phyloP scores from a whole-genome alignment of 2,888 invertebrate genomes.

The Hetaerina titia region DNA sequence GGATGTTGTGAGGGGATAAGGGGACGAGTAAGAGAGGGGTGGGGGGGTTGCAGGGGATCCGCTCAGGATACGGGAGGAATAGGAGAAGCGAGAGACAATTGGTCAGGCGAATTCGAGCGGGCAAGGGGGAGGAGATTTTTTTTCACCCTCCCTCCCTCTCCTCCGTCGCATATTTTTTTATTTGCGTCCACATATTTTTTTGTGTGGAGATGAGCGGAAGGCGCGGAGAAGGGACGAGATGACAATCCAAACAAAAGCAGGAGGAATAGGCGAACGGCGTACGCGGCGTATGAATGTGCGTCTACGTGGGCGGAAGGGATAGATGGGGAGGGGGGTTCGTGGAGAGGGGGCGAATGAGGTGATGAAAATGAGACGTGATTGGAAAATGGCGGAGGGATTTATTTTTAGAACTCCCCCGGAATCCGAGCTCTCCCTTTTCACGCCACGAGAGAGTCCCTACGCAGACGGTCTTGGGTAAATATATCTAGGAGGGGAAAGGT shows the following conservation, averaged over 20 bases:
- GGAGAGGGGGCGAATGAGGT: background rate
- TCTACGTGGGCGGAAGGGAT: background rate
- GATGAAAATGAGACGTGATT: slow-evolving; percentile 15
- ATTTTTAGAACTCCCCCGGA: background rate
- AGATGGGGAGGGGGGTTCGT: too few relatives aligned
- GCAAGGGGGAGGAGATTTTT: background rate
- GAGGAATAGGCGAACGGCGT: background rate
- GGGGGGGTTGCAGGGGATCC: background rate
- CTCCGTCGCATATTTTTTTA: background rate
- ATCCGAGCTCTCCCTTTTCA: background rate
- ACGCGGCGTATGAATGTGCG: background rate
- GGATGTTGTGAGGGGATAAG: background rate
- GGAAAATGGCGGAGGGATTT: slow-evolving; percentile 14
- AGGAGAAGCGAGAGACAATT: slow-evolving; percentile 1
- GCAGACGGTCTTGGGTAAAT: background rate
- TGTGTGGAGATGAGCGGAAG: background rate
- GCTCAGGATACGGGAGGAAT: background rate
- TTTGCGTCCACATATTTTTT: background rate
- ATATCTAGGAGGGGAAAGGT: background rate
- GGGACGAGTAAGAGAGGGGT: background rate
- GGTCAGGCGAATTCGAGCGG: slow-evolving; percentile 13
- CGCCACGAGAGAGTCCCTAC: background rate
- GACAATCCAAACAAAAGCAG: background rate
- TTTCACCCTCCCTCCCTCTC: background rate
- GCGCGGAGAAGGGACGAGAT: background rate